These are phyloP conservation scores for Prosopocoilus inquinatus DNA, from an alignment of 2,888 invertebrate genomes.

Conservation along the genomic window DNA sequence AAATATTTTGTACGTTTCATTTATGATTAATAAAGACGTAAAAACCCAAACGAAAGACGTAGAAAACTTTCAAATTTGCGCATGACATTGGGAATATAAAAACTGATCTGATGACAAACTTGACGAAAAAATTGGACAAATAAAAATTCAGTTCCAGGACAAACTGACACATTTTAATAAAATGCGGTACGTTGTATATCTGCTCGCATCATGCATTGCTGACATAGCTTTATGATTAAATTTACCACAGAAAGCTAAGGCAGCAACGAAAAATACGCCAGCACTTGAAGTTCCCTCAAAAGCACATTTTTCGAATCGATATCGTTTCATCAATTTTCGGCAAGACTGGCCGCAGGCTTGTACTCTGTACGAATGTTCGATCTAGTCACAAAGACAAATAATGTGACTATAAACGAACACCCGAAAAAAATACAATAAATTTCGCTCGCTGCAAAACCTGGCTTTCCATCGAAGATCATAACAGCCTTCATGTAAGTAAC, in stretches of 20 bases:
- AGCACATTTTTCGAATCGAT: neutral
- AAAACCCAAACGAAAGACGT: too few relatives aligned
- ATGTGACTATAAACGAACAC: constrained; percentile 46
- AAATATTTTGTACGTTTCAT: too few relatives aligned
- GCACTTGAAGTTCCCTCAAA: neutral
- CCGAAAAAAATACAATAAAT: constrained; percentile 40
- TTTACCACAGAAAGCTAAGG: constrained; percentile 43
- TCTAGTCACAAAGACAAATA: constrained; percentile 45
- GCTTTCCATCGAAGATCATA: constrained; percentile 3
- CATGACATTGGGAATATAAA: neutral
- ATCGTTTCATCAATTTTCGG: neutral
- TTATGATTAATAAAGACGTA: too few relatives aligned
- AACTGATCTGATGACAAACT: neutral
- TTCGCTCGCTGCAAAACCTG: neutral
- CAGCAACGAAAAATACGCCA: constrained; percentile 44
- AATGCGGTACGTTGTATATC: neutral
- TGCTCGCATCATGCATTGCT: constrained; percentile 45
- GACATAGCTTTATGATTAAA: constrained; percentile 49
- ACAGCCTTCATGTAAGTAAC: constrained; percentile 42
- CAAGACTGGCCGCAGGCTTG: constrained; percentile 23
- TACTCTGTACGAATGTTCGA: constrained; percentile 50
- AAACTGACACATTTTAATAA: neutral
- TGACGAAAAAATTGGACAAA: neutral
- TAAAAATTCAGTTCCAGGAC: neutral
- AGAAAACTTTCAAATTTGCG: too few relatives aligned